Base-by-base conservation (phyloP, 2,113 vertebrate genomes). In the Tyto alba region DNA sequence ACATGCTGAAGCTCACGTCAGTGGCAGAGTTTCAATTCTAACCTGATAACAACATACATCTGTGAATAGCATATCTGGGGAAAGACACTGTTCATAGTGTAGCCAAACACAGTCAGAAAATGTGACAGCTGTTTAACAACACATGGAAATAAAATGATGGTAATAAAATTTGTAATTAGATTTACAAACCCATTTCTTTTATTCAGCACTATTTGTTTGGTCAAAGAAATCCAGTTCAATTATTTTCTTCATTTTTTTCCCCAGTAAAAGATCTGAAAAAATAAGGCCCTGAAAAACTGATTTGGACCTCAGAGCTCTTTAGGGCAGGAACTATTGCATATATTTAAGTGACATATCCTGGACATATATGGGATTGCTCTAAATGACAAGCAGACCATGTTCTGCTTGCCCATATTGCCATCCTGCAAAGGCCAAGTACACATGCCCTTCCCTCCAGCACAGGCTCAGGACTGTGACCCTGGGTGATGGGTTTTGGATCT, bases 21-120 rank as follows among this genome's bases (percentile, higher is more conserved):
- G 62, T 40, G 7, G 83, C 62, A 90, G 87, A 45, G 48, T 77
- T 93, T 90, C 59, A 88, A 16, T 91, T 89, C 82, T 87, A 96
- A 92, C 47, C 34, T 60, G 81, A 38, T 94, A 96, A 64, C 50
- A 71, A 78, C 68, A 41, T 8, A 62, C 50, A 32, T 92, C 84
- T 73, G 72, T 26, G 79, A 92, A 47, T 21, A 80, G 36, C 75
- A 50, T 0, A 0, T 32, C 84, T 88, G 82, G 75, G 82, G 64
- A 96, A 91, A 64, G 73, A 38, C 41, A 21, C 67, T 67, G 38
- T 63, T 83, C 59, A 76, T 41, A 68, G 59, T 16, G 36, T 30
- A 72, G 55, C 40, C 48, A 89, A 73, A 80, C 57, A 73, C 25
- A 57, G 38, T 43, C 56, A 47, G 59, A n/a, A 81, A 81, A 72